Evolutionary conservation across 2,888 invertebrate genomes (phyloP).

Genomic region (Ormia ochracea): DNA sequence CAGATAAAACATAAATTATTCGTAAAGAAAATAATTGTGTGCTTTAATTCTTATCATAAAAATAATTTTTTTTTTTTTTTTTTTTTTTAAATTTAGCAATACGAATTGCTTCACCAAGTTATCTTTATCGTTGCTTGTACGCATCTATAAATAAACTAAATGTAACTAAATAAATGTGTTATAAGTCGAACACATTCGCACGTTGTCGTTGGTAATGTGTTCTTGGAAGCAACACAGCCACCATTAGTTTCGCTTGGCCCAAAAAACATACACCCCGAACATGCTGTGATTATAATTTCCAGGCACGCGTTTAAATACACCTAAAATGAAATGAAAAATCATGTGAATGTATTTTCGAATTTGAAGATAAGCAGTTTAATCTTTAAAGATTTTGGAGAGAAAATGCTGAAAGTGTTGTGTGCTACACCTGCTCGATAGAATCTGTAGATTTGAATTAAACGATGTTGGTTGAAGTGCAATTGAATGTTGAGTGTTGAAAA

Average conservation of each 20-base stretch:
- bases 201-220: not conserved
- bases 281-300: constrained; percentile 31
- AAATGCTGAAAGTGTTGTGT: constrained; percentile 2
- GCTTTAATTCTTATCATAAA: no score
- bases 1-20: not conserved
- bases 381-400: constrained; percentile 12
- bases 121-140: no score
- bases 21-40: no score
- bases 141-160: no score
- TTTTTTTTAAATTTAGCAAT: no score
- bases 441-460: not conserved
- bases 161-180: constrained; percentile 11
- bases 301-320: constrained; percentile 21
- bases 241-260: not conserved
- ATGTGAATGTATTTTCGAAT: not conserved
- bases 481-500: constrained; percentile 14
- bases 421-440: constrained; percentile 30
- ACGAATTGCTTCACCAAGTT: no score
- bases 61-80: no score
- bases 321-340: not conserved
- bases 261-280: constrained; percentile 12
- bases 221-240: constrained; percentile 6
- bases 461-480: not conserved
- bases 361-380: constrained; percentile 20
- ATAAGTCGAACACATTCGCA: not conserved